These are phyloP conservation scores for Coracias cyanogaster DNA, from an alignment of 2,797 vertebrate species.

Conservation along the genomic window DNA sequence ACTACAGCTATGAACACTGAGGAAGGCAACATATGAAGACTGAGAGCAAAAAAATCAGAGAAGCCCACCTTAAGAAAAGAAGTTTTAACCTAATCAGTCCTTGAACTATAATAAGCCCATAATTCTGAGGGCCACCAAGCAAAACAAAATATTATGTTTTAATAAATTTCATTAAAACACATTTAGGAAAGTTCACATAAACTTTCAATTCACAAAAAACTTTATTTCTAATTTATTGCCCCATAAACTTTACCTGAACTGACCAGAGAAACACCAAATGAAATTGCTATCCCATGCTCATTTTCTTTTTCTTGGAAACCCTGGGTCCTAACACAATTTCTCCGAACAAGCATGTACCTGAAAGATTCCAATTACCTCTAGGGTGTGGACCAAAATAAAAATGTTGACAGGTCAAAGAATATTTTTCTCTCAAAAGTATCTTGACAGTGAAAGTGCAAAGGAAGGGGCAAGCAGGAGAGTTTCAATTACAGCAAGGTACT, in stretches of 20 bases:
- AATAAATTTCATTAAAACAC: not conserved
- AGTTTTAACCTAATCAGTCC: not conserved
- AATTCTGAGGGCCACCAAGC: not conserved
- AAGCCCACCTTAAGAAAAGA: not conserved
- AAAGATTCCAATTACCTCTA: not conserved
- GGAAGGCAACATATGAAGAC: not conserved
- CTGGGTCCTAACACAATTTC: not conserved
- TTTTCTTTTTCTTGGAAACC: not conserved
- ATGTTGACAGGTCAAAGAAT: not conserved
- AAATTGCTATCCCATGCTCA: not conserved
- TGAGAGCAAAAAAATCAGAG: not conserved
- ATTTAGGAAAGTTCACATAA: not conserved
- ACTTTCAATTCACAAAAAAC: not conserved
- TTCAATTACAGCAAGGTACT: not conserved
- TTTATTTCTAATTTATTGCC: not conserved
- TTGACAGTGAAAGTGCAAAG: not conserved
- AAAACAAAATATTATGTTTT: not conserved
- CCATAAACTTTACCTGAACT: not conserved
- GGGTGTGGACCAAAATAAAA: not conserved
- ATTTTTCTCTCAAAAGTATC: not conserved
- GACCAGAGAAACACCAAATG: not conserved
- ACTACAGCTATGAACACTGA: not conserved
- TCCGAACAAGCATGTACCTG: not conserved
- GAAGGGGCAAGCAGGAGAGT: not conserved
- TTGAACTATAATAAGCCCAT: not conserved